Evolutionary conservation across 2,888 invertebrate species (phyloP), one percentile per base, ranked within the genome.

Genomic region (Lypha dubia): DNA sequence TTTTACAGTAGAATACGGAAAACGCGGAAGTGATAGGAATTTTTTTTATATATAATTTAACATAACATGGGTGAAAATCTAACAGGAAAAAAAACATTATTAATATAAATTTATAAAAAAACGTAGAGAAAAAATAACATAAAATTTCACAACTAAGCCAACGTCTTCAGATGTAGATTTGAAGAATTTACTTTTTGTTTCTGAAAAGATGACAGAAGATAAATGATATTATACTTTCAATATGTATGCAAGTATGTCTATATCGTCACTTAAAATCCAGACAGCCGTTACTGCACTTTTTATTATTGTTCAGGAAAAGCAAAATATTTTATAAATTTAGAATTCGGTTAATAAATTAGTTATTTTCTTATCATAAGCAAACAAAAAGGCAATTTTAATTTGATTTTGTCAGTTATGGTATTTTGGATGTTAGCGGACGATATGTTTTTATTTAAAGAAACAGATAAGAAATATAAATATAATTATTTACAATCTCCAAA

Each of bases 181-280:
- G 44, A 51, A 60, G 49, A 79, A 74, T 73, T 88, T 88, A 89
- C 86, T 89, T 89, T 83, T 89, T 89, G 86, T 85, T 88, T 86
- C 88, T 88, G 84, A 20, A 87, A 87, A 53, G 71, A 24, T 51
- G 56, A 79, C n/a, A 62, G 15, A 22, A 0, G n/a, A 51, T 20
- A 51, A 13, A 35, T 38, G 4, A 24, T 41, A 24, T n/a, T n/a
- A 15, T 5, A 8, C 1, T 24, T 44, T 63, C 13, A 15, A 22
- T 22, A 22, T 22, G 11, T 51, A 53, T 15, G 44, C 8, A n/a
- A n/a, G n/a, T n/a, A n/a, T n/a, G n/a, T n/a, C n/a, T n/a, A n/a
- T n/a, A n/a, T n/a, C n/a, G n/a, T n/a, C n/a, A n/a, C n/a, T n/a
- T n/a, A n/a, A n/a, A n/a, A n/a, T n/a, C n/a, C n/a, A n/a, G n/a